phyloP scores from a whole-genome alignment of 92 coral and sea anemone species.

The Plumapathes pennacea region DNA sequence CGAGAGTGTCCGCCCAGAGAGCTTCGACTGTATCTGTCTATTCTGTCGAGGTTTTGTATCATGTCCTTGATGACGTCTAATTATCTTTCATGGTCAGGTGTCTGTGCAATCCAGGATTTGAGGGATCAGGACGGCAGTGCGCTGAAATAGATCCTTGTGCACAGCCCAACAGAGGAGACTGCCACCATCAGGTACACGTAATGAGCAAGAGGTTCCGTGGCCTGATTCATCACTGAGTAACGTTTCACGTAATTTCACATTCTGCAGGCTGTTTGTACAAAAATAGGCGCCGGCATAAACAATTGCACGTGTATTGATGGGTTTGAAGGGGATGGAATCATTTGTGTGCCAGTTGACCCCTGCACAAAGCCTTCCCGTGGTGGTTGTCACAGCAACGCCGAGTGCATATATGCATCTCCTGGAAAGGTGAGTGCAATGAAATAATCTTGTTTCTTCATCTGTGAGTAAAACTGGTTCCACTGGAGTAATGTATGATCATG shows the following conservation, averaged over 20 bases:
- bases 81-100: constrained; percentile 60
- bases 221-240: not conserved
- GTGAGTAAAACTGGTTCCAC: no score
- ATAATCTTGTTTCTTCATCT: no score
- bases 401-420: constrained; percentile 73
- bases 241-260: no score
- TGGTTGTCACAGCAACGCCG: constrained; percentile 78
- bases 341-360: constrained; percentile 70
- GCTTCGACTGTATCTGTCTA: no score
- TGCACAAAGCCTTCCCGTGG: constrained; percentile 53
- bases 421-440: constrained; percentile 83
- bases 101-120: constrained; percentile 75
- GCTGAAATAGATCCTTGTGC: constrained; percentile 74
- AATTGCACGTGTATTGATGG: constrained; percentile 77
- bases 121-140: constrained; percentile 71
- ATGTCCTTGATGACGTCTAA: no score
- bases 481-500: no score
- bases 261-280: constrained; percentile 66
- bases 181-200: constrained; percentile 84
- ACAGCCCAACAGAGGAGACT: constrained; percentile 73
- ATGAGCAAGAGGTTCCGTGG: no score
- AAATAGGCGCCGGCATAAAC: constrained; percentile 79
- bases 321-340: constrained; percentile 81
- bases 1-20: no score
- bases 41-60: not conserved